phyloP scores from a whole-genome alignment of 1,140 invertebrate species.

The Trichonephila clavata region DNA sequence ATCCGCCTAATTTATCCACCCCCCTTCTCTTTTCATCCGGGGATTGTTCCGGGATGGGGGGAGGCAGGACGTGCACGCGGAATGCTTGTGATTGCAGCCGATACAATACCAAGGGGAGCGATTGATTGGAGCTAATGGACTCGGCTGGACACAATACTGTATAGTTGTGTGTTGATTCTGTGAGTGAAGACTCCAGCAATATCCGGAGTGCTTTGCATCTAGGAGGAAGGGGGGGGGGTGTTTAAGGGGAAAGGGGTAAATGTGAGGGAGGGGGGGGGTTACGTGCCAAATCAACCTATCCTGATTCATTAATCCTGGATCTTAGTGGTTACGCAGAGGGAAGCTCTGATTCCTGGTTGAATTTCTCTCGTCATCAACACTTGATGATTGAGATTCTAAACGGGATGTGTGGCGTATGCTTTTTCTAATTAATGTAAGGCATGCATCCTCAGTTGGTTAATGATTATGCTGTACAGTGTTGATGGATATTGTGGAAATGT shows the following conservation, averaged over 20 bases:
- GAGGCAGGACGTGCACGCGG: neutral
- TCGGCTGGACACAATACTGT: conserved; percentile 67
- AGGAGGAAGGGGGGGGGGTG: neutral
- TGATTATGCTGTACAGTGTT: neutral
- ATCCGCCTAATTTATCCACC: conserved; percentile 62
- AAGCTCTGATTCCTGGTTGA: conserved; percentile 1
- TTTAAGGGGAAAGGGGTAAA: neutral
- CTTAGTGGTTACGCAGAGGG: conserved; percentile 30
- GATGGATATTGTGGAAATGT: neutral
- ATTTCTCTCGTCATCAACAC: neutral
- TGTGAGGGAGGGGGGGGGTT: neutral
- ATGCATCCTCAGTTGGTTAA: no score
- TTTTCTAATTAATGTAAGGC: neutral
- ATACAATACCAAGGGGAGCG: conserved; percentile 62
- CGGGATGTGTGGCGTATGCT: neutral
- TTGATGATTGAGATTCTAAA: conserved; percentile 21
- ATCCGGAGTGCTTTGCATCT: conserved; percentile 69
- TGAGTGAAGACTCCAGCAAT: conserved; percentile 47
- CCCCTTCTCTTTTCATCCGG: conserved; percentile 3
- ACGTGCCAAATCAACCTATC: conserved; percentile 30
- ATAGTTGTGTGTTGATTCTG: conserved; percentile 63
- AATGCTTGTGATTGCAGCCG: conserved; percentile 48
- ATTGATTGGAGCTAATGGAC: conserved; percentile 73
- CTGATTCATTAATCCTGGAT: conserved; percentile 64
- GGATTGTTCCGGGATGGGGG: neutral